phyloP scores from a whole-genome alignment of 2,113 vertebrate species.

The Ondatra zibethicus region DNA sequence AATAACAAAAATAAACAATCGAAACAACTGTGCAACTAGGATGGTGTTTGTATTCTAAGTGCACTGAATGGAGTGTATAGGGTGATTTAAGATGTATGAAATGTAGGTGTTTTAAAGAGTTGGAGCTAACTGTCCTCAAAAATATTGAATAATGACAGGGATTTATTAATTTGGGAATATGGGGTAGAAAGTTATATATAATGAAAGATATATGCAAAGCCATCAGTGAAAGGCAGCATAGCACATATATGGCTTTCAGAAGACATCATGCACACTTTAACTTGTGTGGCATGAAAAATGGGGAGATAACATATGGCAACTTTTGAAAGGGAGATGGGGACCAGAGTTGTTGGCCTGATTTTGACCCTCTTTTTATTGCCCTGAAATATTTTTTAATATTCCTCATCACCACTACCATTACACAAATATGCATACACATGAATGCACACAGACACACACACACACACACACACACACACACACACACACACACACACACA shows the following conservation, averaged over 20 bases:
- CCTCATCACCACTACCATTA: not conserved
- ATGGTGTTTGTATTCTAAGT: not conserved
- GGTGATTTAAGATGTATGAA: not conserved
- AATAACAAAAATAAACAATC: not conserved
- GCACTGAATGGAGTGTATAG: not conserved
- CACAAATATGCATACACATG: not conserved
- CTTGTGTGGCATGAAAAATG: not conserved
- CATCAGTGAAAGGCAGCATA: not conserved
- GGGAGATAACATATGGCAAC: not conserved
- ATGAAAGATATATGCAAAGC: not conserved
- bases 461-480: too few relatives aligned
- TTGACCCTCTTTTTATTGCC: not conserved
- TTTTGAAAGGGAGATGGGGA: not conserved
- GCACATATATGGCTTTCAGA: not conserved
- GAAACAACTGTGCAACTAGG: not conserved
- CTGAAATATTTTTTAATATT: not conserved
- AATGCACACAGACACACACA: not conserved
- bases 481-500: not conserved
- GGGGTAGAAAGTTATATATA: not conserved
- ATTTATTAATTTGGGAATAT: not conserved
- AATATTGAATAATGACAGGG: not conserved
- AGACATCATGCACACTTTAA: not conserved
- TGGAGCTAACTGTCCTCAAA: not conserved
- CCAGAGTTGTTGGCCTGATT: not conserved
- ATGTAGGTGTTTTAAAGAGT: not conserved